Evolutionary conservation across 1,140 invertebrate genomes (phyloP).

Genomic region (Centruroides vittatus): DNA sequence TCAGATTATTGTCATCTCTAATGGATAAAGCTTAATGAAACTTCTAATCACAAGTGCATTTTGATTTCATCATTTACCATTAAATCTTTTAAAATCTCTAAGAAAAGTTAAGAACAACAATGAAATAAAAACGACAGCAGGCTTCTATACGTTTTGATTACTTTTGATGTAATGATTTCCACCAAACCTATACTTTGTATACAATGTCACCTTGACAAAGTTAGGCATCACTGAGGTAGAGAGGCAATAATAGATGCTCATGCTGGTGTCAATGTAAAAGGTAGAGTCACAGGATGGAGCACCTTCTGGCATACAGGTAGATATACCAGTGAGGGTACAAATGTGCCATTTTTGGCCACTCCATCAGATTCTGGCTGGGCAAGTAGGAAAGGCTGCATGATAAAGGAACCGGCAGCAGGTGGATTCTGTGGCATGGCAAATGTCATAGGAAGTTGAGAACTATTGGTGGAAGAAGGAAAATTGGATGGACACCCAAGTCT

Average conservation of each 20-base stretch:
- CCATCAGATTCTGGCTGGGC: constrained; percentile 37
- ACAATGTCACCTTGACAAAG: too few species aligned
- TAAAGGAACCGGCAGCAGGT: constrained; percentile 29
- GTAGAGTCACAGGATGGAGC: constrained; percentile 61
- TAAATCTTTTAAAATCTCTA: too few species aligned
- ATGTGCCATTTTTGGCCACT: constrained; percentile 16
- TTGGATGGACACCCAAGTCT: not conserved
- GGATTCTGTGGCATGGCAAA: constrained; percentile 27
- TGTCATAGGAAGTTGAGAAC: constrained; percentile 21
- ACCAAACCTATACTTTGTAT: too few species aligned
- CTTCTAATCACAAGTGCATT: too few species aligned
- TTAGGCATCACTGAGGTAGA: not conserved
- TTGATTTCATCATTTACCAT: too few species aligned
- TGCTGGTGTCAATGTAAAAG: constrained; percentile 80
- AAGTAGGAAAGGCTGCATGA: constrained; percentile 76
- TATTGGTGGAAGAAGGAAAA: constrained; percentile 9
- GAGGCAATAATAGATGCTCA: constrained; percentile 25
- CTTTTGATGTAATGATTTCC: too few species aligned
- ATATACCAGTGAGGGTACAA: constrained; percentile 79
- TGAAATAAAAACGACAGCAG: too few species aligned
- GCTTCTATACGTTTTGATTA: too few species aligned
- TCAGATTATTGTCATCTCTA: too few species aligned
- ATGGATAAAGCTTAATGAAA: too few species aligned
- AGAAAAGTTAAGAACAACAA: too few species aligned
- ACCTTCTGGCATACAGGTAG: constrained; percentile 74